A percentile compares a stretch with the other conserved stretches of the same genome.
Evolutionary conservation across 2,888 invertebrate species (phyloP).

Genomic region (Phengaris alcon): DNA sequence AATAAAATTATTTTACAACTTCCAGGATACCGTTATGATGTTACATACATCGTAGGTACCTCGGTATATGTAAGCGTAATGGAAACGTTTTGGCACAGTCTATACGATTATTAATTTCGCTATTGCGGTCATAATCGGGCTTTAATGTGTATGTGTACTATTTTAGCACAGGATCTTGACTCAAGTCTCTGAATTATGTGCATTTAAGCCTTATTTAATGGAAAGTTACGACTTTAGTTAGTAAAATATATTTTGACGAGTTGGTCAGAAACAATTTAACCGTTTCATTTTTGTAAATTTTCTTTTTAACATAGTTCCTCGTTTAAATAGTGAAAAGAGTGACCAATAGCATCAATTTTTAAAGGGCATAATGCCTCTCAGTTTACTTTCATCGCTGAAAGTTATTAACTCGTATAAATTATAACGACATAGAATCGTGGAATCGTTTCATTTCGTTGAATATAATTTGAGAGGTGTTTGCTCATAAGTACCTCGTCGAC

Average conservation of each 20-base stretch:
- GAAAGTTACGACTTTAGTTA: not conserved
- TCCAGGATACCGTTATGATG: constrained; percentile 1
- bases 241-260: no score
- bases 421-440: not conserved
- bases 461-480: constrained; percentile 13
- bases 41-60: not conserved
- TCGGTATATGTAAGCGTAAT: constrained; percentile 39
- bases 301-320: no score
- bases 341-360: no score
- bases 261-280: not conserved
- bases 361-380: no score
- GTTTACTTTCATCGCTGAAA: not conserved
- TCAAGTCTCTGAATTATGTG: constrained; percentile 10
- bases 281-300: no score
- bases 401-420: not conserved
- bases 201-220: not conserved
- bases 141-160: constrained; percentile 40
- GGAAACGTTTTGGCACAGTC: constrained; percentile 43
- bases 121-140: constrained; percentile 41
- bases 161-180: constrained; percentile 35
- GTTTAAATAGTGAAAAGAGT: no score
- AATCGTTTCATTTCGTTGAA: not conserved
- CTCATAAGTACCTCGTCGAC: constrained; percentile 4
- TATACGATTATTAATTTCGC: constrained; percentile 40
- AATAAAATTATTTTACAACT: constrained; percentile 8